Conservation (phyloP, 2,113 vertebrate species). For the Brachionichthys hirsutus region DNA sequence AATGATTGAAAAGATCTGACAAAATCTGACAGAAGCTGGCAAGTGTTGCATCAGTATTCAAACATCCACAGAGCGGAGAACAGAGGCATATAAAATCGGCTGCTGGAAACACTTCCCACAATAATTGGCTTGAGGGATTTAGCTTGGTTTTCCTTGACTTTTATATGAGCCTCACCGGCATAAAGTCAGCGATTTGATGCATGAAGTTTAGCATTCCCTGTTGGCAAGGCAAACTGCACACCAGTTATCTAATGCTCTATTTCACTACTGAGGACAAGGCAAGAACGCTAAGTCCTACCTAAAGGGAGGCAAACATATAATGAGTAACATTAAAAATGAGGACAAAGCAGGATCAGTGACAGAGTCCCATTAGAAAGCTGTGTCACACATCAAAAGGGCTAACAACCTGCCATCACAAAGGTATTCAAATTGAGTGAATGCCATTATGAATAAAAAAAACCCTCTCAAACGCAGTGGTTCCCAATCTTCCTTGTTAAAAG, state of each 20-base stretch:
- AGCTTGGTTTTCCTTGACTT: slow-evolving; percentile 43
- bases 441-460: slow-evolving; percentile 6
- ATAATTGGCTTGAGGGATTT: slow-evolving; percentile 57
- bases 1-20: slow-evolving; percentile 51
- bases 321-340: slow-evolving; percentile 1
- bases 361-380: slow-evolving; percentile 9
- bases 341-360: neutral
- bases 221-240: neutral
- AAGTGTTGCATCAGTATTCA: slow-evolving; percentile 55
- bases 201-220: slow-evolving; percentile 19
- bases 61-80: slow-evolving; percentile 58
- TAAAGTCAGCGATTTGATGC: slow-evolving; percentile 32
- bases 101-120: slow-evolving; percentile 60
- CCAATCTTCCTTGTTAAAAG: slow-evolving; percentile 8
- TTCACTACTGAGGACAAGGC: slow-evolving; percentile 2
- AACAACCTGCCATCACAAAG: slow-evolving; percentile 10
- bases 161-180: slow-evolving; percentile 49
- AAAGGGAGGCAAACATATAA: slow-evolving; percentile 9
- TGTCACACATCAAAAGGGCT: slow-evolving; percentile 4
- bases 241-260: slow-evolving; percentile 14
- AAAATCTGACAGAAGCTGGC: slow-evolving; percentile 54
- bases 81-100: slow-evolving; percentile 23
- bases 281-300: slow-evolving; percentile 12
- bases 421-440: slow-evolving; percentile 15
- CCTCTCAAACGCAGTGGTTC: neutral